Evolutionary conservation across 2,888 invertebrate genomes (phyloP).

Genomic region (Agapostemon virescens): DNA sequence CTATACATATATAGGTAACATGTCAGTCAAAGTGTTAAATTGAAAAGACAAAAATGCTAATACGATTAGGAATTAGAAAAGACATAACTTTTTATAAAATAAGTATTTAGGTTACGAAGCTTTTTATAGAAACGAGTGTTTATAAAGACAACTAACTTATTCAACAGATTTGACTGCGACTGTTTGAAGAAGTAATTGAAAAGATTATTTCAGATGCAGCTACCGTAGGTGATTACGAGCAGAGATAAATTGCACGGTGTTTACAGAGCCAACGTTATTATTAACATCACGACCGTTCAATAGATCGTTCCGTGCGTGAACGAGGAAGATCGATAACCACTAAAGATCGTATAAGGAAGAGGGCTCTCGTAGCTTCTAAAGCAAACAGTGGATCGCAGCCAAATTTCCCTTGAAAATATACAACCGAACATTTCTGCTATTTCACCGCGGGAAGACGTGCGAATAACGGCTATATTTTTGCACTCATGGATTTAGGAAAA

Average conservation of each 20-base stretch:
- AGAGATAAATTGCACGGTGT: background rate
- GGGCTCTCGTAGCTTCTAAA: background rate
- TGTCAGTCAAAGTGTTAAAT: too few species aligned
- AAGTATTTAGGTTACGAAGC: too few species aligned
- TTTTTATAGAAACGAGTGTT: background rate
- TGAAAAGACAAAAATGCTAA: background rate
- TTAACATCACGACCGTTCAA: background rate
- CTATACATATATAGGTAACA: too few species aligned
- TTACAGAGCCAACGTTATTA: background rate
- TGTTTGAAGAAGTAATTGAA: background rate
- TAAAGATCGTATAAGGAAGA: background rate
- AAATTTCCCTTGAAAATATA: slow-evolving; percentile 1
- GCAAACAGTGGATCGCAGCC: background rate
- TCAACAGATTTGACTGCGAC: background rate
- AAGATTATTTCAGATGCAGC: background rate
- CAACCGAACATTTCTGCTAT: background rate
- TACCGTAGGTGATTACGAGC: background rate
- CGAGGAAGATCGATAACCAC: background rate
- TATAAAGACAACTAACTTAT: background rate
- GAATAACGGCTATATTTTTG: background rate
- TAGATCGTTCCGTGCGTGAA: background rate
- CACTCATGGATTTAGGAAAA: slow-evolving; percentile 1
- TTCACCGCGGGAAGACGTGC: background rate
- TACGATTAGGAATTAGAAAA: background rate
- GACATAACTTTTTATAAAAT: background rate